Conservation (phyloP, 2,797 vertebrate genomes). For the Morus bassanus region DNA sequence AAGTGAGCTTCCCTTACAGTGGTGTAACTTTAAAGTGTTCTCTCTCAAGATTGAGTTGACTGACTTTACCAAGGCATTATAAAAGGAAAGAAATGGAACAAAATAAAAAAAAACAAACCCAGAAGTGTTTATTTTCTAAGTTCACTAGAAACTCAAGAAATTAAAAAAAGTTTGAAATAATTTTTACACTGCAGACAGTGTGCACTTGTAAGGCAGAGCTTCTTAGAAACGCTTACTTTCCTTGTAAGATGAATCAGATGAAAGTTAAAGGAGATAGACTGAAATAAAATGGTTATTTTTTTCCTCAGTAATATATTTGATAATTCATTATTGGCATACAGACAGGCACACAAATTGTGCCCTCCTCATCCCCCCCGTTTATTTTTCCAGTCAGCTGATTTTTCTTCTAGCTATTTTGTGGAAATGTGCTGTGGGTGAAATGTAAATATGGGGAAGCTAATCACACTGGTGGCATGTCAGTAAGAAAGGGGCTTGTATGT, state of each 20-base stretch:
- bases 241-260: neutral
- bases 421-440: neutral
- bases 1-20: neutral
- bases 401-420: neutral
- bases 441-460: neutral
- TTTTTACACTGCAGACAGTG: neutral
- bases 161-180: neutral
- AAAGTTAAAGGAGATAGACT: neutral
- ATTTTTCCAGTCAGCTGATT: neutral
- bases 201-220: neutral
- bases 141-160: neutral
- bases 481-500: neutral
- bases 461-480: neutral
- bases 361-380: neutral
- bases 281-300: neutral
- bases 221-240: neutral
- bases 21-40: neutral
- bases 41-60: neutral
- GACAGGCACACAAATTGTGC: neutral
- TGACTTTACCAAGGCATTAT: neutral
- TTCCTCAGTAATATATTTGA: neutral
- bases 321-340: neutral
- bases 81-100: neutral
- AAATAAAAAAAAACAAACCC: neutral
- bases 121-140: accelerated